Evolutionary conservation across 2,113 vertebrate species (phyloP), one percentile per base, ranked within the genome.

Genomic region (Pterocles orientalis): DNA sequence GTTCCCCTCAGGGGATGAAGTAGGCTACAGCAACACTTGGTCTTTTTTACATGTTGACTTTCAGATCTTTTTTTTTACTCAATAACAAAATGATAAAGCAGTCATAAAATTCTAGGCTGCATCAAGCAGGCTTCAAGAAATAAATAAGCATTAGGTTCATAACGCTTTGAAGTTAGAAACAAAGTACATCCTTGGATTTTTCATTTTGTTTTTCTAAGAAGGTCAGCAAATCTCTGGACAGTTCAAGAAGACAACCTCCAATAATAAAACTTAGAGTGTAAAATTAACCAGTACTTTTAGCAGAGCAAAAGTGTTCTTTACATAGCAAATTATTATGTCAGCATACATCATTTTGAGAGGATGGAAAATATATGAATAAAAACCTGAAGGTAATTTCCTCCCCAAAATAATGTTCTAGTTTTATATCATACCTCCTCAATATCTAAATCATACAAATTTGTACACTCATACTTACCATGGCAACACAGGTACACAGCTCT

Each of bases 121-220:
- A 91, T 76, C 60, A 88, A 83, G n/a, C 17, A 92, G 71, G 39
- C 34, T 62, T 91, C 45, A 82, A 51, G 68, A 94, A 95, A 89
- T 47, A 89, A 79, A 83, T 39, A 88, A 76, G 43, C 29, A 90
- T 54, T 62, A 57, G 28, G 19, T 54, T 90, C 58, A 57, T 47
- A 69, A 90, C 23, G 39, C 41, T 94, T 81, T 72, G 29, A 94
- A 75, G 19, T 90, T 83, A 75, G 48, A 95, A 92, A 88, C 14
- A 86, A 92, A 81, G 14, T 47, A 68, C 45, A 94, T 50, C 11
- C 54, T 78, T 66, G 16, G 25, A 41, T 87, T 89, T 95, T 93
- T 81, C 2, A 34, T 83, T 86, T 86, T 86, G 17, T 54, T 82
- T 86, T 88, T 53, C 53, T 41, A 77, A 34, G 58, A 56, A 82